Conservation (phyloP, 1,140 invertebrate genomes). For the Dendrolimus punctatus region DNA sequence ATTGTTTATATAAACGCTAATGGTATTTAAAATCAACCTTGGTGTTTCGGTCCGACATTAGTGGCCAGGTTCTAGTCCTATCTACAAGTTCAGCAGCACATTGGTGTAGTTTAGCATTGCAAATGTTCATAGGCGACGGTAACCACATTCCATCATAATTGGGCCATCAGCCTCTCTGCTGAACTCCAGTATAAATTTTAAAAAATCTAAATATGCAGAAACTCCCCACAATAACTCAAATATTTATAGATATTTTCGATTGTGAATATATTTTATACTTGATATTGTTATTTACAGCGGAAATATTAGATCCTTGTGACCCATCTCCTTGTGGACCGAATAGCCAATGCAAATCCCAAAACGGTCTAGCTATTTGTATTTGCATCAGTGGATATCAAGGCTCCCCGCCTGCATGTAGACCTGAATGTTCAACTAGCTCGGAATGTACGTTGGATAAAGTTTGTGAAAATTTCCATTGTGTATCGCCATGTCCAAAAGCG, state of each 20-base stretch:
- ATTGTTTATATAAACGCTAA: no score
- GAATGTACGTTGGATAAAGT: constrained; percentile 76
- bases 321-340: constrained; percentile 76
- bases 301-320: constrained; percentile 45
- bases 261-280: not conserved
- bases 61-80: no score
- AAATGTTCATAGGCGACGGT: no score
- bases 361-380: constrained; percentile 73
- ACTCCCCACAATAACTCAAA: no score
- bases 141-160: no score
- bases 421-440: constrained; percentile 78
- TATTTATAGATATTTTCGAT: not conserved
- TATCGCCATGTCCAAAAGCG: constrained; percentile 77
- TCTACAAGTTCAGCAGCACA: no score
- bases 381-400: constrained; percentile 77
- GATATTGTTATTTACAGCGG: constrained; percentile 32
- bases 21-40: no score
- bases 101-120: no score
- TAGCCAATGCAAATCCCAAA: constrained; percentile 72
- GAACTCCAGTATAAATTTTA: no score
- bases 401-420: constrained; percentile 77
- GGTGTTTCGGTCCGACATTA: no score
- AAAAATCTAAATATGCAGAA: no score
- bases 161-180: no score
- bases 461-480: constrained; percentile 78